Conservation (phyloP, 2,888 invertebrate species). For the Carcina quercana region DNA sequence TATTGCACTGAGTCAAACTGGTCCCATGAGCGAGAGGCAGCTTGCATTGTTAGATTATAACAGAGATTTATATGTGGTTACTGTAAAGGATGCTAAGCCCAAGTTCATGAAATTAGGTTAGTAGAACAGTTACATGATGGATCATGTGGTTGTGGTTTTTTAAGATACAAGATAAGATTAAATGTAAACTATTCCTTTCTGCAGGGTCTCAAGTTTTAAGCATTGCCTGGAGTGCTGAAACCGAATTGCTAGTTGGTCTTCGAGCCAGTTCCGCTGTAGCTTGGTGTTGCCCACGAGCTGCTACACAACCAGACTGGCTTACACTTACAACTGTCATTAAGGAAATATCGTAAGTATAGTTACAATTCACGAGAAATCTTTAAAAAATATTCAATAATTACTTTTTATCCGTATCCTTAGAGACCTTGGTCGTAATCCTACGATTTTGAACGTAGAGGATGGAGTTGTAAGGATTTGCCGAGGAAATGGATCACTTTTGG, state of each 20-base stretch:
- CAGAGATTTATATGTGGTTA: slow-evolving; percentile 88
- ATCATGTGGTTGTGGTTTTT: neutral
- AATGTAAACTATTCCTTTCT: neutral
- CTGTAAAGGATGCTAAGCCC: slow-evolving; percentile 78
- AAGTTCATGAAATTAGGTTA: slow-evolving; percentile 84
- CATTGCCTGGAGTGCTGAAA: slow-evolving; percentile 61
- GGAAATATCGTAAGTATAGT: slow-evolving; percentile 51
- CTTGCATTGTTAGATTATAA: slow-evolving; percentile 93
- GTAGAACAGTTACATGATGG: too few species aligned
- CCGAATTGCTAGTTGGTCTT: slow-evolving; percentile 60
- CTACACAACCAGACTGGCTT: slow-evolving; percentile 57
- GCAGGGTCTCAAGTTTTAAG: slow-evolving; percentile 59
- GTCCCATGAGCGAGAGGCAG: slow-evolving; percentile 84
- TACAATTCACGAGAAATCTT: too few species aligned
- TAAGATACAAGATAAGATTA: too few species aligned
- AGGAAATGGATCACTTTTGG: slow-evolving; percentile 91
- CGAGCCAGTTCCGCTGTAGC: slow-evolving; percentile 57
- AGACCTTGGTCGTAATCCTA: slow-evolving; percentile 91
- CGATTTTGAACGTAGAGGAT: slow-evolving; percentile 86
- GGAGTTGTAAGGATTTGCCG: slow-evolving; percentile 89
- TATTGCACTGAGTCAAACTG: slow-evolving; percentile 90
- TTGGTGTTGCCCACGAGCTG: slow-evolving; percentile 62
- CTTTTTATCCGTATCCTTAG: too few species aligned
- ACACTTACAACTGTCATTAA: slow-evolving; percentile 56
- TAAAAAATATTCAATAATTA: slow-evolving; percentile 7